Evolutionary conservation across 1,140 invertebrate species (phyloP).

Genomic region (Mycetomoellerius zeteki): DNA sequence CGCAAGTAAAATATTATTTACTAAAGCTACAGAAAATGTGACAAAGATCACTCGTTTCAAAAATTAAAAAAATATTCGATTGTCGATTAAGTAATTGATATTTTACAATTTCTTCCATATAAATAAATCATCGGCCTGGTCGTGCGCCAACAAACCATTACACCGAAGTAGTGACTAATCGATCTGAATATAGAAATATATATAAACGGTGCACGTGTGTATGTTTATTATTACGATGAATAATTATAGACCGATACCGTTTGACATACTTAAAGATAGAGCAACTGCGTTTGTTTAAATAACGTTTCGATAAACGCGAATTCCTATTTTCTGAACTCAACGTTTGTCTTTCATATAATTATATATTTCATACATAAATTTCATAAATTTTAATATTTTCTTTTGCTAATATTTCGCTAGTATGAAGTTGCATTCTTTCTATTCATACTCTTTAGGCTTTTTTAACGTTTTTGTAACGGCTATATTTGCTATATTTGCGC

Average conservation of each 20-base stretch:
- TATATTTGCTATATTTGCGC: background rate
- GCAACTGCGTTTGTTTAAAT: slow-evolving; percentile 11
- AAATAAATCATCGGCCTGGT: slow-evolving; percentile 51
- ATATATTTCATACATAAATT: background rate
- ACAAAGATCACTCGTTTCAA: background rate
- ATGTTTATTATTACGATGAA: slow-evolving; percentile 66
- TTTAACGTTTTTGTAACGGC: background rate
- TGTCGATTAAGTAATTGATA: background rate
- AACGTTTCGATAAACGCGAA: background rate
- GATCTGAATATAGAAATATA: slow-evolving; percentile 14
- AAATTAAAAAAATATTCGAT: background rate
- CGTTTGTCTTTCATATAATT: background rate
- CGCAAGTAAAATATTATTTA: background rate
- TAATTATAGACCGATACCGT: slow-evolving; percentile 67
- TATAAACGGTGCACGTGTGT: slow-evolving; percentile 43
- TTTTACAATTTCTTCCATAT: slow-evolving; percentile 14
- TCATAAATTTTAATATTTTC: background rate
- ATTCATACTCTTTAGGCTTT: background rate
- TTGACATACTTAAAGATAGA: slow-evolving; percentile 50
- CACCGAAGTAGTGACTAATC: slow-evolving; percentile 63
- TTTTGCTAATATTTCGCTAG: background rate
- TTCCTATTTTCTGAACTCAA: background rate
- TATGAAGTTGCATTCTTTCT: background rate
- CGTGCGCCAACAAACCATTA: slow-evolving; percentile 32
- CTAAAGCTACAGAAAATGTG: background rate